Conservation (phyloP, 2,113 vertebrate species). For the Ibidorhyncha struthersii region DNA sequence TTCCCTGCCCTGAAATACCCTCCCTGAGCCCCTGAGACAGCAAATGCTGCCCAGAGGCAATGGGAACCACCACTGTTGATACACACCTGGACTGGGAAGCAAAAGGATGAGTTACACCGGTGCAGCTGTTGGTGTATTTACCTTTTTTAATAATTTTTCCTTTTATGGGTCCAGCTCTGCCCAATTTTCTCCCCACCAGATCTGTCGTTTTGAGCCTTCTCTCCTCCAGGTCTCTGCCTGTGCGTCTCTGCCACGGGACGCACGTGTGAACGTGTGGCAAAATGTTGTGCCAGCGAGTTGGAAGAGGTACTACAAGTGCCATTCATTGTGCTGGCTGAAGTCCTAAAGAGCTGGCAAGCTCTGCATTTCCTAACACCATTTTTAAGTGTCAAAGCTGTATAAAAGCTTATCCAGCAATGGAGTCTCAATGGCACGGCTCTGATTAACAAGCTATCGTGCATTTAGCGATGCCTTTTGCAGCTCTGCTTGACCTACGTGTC, state of each 20-base stretch:
- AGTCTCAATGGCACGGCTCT: not conserved
- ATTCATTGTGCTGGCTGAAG: conserved; percentile 22
- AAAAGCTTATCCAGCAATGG: not conserved
- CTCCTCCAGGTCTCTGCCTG: not conserved
- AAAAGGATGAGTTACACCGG: not conserved
- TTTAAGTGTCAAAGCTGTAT: conserved; percentile 2
- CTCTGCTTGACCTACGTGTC: not conserved
- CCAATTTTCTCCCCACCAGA: not conserved
- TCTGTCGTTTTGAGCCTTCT: not conserved
- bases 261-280: not conserved
- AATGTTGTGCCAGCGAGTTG: not conserved
- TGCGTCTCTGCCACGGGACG: not conserved
- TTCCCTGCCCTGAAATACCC: not conserved
- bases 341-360: conserved; percentile 14
- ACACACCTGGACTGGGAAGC: not conserved
- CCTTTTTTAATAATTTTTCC: not conserved
- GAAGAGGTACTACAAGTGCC: not conserved
- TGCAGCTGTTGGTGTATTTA: not conserved
- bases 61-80: accelerated
- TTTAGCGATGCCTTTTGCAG: not conserved
- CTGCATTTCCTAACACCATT: conserved; percentile 30
- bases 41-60: not conserved
- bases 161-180: not conserved
- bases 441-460: not conserved
- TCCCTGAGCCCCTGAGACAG: not conserved